Percentiles rank a stretch among this genome's conserved stretches.
Evolutionary conservation across 2,888 invertebrate species (phyloP).

Genomic region (Pyralis farinalis): DNA sequence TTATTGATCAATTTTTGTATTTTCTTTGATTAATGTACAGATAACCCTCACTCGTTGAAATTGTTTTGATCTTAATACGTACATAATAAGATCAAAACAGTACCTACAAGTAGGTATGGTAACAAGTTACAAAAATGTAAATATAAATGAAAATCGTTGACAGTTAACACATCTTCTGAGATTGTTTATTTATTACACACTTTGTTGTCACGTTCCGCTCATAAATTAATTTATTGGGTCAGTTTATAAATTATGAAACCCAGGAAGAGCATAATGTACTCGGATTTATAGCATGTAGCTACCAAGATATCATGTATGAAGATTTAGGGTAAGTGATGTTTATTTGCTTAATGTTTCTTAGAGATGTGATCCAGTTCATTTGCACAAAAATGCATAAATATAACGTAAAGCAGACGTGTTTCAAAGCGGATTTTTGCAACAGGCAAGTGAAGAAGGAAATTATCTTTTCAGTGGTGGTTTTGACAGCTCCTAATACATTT

Average conservation of each 20-base stretch:
- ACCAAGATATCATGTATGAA: slow-evolving; percentile 23
- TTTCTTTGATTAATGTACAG: no score
- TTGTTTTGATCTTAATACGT: no score
- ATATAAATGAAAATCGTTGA: slow-evolving; percentile 47
- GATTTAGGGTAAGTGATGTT: slow-evolving; percentile 10
- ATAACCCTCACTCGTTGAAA: no score
- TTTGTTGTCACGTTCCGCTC: slow-evolving; percentile 63
- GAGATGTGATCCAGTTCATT: neutral
- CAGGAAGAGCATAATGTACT: slow-evolving; percentile 60
- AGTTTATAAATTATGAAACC: slow-evolving; percentile 61
- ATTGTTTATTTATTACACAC: slow-evolving; percentile 65
- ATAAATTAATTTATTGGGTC: slow-evolving; percentile 70
- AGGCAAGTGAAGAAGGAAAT: slow-evolving; percentile 17
- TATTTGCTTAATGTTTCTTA: neutral
- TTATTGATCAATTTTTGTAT: no score
- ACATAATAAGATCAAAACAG: no score
- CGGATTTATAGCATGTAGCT: slow-evolving; percentile 45
- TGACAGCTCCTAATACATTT: slow-evolving; percentile 61
- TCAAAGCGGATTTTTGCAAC: neutral
- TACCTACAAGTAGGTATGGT: no score
- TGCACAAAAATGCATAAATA: neutral
- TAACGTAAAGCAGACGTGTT: neutral
- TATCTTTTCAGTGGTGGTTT: slow-evolving; percentile 35
- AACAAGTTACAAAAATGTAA: slow-evolving; percentile 20
- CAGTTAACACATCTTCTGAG: slow-evolving; percentile 51